A percentile compares a stretch with the other conserved stretches of the same genome.
Evolutionary conservation across 2,797 vertebrate species (phyloP).

Genomic region (Melanotaenia parkinsoni): DNA sequence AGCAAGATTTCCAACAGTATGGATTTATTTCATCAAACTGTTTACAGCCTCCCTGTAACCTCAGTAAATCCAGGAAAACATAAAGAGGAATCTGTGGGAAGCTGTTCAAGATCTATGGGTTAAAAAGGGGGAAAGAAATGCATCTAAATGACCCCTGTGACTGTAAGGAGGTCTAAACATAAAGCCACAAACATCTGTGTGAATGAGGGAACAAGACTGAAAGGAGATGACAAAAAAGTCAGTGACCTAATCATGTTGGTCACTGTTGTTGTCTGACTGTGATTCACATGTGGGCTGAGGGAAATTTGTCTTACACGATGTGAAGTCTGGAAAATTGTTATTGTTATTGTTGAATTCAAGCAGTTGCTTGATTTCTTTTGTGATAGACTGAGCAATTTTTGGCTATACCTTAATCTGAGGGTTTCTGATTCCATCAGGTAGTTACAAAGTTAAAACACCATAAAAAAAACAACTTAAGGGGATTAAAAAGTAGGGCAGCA

Average conservation of each 20-base stretch:
- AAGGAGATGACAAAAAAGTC: constrained; percentile 9
- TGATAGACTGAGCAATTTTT: neutral
- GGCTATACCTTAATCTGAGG: neutral
- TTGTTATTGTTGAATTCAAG: neutral
- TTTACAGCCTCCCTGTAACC: constrained; percentile 3
- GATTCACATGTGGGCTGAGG: constrained; percentile 29
- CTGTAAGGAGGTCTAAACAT: constrained; percentile 22
- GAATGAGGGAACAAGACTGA: neutral
- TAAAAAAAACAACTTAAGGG: neutral
- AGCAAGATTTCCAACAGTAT: constrained; percentile 9
- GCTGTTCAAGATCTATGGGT: constrained; percentile 6
- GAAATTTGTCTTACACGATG: constrained; percentile 28
- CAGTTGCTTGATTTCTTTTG: neutral
- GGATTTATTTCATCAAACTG: constrained; percentile 11
- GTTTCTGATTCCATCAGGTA: constrained; percentile 6
- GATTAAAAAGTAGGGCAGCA: constrained; percentile 42
- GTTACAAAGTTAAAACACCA: neutral
- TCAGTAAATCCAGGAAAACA: constrained; percentile 19
- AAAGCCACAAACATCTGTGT: constrained; percentile 27
- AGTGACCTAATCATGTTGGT: constrained; percentile 18
- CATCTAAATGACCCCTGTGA: constrained; percentile 31
- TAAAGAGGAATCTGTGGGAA: constrained; percentile 7
- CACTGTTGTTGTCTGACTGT: constrained; percentile 42
- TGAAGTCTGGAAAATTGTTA: constrained; percentile 10
- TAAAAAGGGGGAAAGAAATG: constrained; percentile 28